Conservation (phyloP, 1,140 invertebrate species). For the Papilio glaucus region DNA sequence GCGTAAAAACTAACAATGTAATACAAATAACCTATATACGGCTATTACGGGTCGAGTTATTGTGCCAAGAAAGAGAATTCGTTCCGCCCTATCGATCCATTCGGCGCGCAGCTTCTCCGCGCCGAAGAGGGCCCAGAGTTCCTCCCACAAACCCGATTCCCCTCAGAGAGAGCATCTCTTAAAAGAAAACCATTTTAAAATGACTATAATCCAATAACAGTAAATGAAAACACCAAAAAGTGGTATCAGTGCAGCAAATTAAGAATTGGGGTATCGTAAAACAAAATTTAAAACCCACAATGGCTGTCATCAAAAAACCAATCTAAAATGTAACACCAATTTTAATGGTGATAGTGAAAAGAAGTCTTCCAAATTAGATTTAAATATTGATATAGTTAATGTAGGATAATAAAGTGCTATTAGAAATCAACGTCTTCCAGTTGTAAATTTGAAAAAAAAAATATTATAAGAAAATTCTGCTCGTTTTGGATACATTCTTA, state of each 20-base stretch:
- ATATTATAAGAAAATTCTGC: slow-evolving; percentile 35
- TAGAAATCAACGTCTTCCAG: slow-evolving; percentile 64
- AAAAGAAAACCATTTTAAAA: slow-evolving; percentile 60
- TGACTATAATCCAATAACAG: slow-evolving; percentile 53
- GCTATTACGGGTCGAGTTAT: slow-evolving; percentile 39
- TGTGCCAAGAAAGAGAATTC: slow-evolving; percentile 46
- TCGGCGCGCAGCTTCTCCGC: slow-evolving; percentile 61
- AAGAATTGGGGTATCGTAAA: slow-evolving; percentile 40
- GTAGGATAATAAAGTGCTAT: slow-evolving; percentile 47
- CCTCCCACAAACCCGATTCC: slow-evolving; percentile 36
- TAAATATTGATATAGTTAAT: slow-evolving; percentile 47
- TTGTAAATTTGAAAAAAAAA: slow-evolving; percentile 58
- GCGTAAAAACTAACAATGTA: not conserved
- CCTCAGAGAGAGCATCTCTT: slow-evolving; percentile 60
- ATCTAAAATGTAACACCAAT: slow-evolving; percentile 59
- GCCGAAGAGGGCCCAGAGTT: slow-evolving; percentile 43
- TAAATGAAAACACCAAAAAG: slow-evolving; percentile 30
- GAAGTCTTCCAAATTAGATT: slow-evolving; percentile 76
- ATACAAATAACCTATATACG: slow-evolving; percentile 37
- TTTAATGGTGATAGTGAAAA: slow-evolving; percentile 66
- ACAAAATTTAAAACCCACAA: slow-evolving; percentile 43
- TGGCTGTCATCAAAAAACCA: slow-evolving; percentile 44
- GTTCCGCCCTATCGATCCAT: slow-evolving; percentile 63
- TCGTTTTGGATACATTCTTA: not conserved
- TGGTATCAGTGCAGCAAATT: slow-evolving; percentile 7